Evolutionary conservation across 1,140 invertebrate genomes (phyloP), one percentile per base, ranked within the genome.

Genomic region (Antheraea pernyi): DNA sequence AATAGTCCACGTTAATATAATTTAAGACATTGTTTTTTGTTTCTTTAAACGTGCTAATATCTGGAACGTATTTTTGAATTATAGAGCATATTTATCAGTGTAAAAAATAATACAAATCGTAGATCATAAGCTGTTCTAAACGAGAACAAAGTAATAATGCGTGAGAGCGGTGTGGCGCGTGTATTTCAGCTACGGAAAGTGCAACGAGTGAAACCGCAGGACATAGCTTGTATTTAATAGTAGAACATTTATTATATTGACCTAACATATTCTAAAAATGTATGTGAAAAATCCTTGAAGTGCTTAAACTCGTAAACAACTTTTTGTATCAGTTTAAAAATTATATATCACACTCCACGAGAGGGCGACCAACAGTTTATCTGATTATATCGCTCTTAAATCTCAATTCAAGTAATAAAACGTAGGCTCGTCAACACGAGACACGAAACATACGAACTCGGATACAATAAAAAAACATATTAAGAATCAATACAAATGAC

Each of bases 351-450:
- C 22, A 30, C 22, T 30, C 22, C 22, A 2, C 4, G 22, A 30
- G 22, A 30, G 22, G 22, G 11, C 46, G 16, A 5, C 46, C 13
- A 53, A 13, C 46, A 53, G 16, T 53, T 53, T 53, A 53, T 53
- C 22, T 30, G 22, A 30, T 30, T 30, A 30, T 30, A 30, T 4
- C 22, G 22, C 22, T 30, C 22, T 30, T 16, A 53, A 53, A 53
- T 53, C 46, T 16, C 46, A 53, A 53, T 53, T 53, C 13, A n/a
- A 53, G 46, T 53, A 53, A 53, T 53, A 53, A 53, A 53, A 53
- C 46, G 46, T 16, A 53, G 6, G 16, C 16, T 53, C 13, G 46
- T 53, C 46, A 53, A 53, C 46, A 53, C 16, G 16, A 53, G 46
- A 53, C 16, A n/a, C 11, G 13, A 53, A 53, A 53, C 46, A 53